A percentile compares a stretch with the other conserved stretches of the same genome.
phyloP scores from a whole-genome alignment of 2,113 vertebrate genomes.

The Esox niger region DNA sequence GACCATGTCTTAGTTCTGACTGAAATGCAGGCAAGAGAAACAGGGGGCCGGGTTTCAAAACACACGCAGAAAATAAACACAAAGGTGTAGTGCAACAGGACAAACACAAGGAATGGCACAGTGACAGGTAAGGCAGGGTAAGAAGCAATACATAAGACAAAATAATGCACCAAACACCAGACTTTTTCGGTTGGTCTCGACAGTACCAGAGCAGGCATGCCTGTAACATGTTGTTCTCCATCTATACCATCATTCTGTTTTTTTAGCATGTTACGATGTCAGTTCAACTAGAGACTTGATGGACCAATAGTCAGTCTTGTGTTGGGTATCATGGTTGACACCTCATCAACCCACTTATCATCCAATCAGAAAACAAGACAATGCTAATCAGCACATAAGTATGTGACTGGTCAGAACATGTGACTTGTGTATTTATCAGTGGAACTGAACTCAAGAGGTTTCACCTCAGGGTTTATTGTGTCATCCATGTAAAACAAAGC shows the following conservation, averaged over 20 bases:
- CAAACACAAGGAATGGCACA: slow-evolving; percentile 37
- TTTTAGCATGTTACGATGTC: neutral
- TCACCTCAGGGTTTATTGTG: slow-evolving; percentile 6
- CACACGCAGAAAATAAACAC: slow-evolving; percentile 72
- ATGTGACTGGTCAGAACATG: slow-evolving; percentile 10
- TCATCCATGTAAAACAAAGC: slow-evolving; percentile 24
- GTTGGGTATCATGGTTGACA: slow-evolving; percentile 17
- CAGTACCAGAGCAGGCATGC: neutral
- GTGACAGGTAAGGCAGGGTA: slow-evolving; percentile 50
- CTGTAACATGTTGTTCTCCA: neutral
- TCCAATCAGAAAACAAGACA: slow-evolving; percentile 14
- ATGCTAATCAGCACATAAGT: neutral
- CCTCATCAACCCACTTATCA: slow-evolving; percentile 4
- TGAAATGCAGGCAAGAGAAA: slow-evolving; percentile 99
- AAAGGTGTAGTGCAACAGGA: slow-evolving; percentile 71
- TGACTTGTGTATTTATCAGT: slow-evolving; percentile 14
- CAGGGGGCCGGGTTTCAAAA: slow-evolving; percentile 95
- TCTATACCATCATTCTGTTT: neutral
- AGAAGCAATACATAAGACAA: slow-evolving; percentile 34
- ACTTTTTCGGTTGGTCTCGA: neutral
- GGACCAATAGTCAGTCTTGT: slow-evolving; percentile 4
- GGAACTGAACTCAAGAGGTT: slow-evolving; percentile 23
- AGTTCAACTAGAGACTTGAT: neutral
- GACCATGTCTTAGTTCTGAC: slow-evolving; percentile 99
- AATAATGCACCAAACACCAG: slow-evolving; percentile 24